A percentile compares a stretch with the other conserved stretches of the same genome.
These are phyloP conservation scores for Diachasmimorpha longicaudata DNA, from an alignment of 1,140 invertebrate genomes.

Conservation along the genomic window DNA sequence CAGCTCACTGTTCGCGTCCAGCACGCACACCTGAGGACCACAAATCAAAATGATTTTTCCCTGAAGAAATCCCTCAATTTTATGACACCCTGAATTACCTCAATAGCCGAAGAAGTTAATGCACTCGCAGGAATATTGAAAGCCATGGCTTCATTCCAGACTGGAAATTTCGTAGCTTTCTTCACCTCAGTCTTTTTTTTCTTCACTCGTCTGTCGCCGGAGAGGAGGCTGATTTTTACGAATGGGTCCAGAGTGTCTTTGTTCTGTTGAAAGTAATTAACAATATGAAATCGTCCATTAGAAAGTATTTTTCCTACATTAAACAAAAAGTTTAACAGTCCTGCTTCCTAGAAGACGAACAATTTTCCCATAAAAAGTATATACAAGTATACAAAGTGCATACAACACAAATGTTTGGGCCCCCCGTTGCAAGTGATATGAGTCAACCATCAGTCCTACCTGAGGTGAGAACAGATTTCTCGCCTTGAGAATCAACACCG, in stretches of 20 bases:
- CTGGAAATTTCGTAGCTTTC: slow-evolving; percentile 85
- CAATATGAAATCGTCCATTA: too few species aligned
- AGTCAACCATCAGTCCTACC: slow-evolving; percentile 36
- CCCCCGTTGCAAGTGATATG: too few species aligned
- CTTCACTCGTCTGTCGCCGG: slow-evolving; percentile 85
- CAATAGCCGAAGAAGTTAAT: slow-evolving; percentile 74
- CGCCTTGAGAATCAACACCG: slow-evolving; percentile 83
- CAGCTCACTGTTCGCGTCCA: slow-evolving; percentile 68
- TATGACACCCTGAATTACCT: slow-evolving; percentile 63
- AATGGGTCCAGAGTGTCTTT: slow-evolving; percentile 75
- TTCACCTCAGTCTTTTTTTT: slow-evolving; percentile 90
- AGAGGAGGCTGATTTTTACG: slow-evolving; percentile 88
- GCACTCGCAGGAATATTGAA: slow-evolving; percentile 82
- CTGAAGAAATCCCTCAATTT: too few species aligned
- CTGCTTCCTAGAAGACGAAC: too few species aligned
- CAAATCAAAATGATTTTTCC: too few species aligned
- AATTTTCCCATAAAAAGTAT: too few species aligned
- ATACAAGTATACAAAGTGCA: too few species aligned
- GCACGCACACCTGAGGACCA: slow-evolving; percentile 66
- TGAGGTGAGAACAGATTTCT: slow-evolving; percentile 77
- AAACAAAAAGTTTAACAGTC: too few species aligned
- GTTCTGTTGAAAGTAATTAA: slow-evolving; percentile 32
- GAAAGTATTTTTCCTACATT: too few species aligned
- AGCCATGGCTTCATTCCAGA: slow-evolving; percentile 93
- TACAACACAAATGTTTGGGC: not conserved